Conservation (phyloP, 2,888 invertebrate species). For the Coenonympha glycerion region DNA sequence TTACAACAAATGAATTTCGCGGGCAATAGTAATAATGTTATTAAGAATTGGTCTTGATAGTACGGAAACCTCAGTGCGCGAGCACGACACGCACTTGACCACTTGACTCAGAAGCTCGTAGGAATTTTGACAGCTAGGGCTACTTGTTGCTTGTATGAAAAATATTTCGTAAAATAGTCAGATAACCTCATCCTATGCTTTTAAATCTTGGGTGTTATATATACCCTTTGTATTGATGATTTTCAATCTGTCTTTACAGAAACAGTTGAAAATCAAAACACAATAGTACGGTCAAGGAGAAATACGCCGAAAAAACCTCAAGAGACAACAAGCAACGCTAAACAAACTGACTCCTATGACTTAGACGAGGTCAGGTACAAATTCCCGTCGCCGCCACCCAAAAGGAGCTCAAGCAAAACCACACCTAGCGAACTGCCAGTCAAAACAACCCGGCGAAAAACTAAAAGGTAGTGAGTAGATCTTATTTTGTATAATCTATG, state of each 20-base stretch:
- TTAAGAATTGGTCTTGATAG: too few relatives aligned
- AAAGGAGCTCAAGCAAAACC: conserved; percentile 4
- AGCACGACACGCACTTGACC: too few relatives aligned
- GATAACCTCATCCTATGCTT: too few relatives aligned
- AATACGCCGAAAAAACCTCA: conserved; percentile 4
- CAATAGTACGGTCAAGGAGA: not conserved
- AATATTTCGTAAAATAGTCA: too few relatives aligned
- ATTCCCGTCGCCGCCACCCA: conserved; percentile 30
- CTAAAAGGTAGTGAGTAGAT: conserved; percentile 31
- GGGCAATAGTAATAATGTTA: too few relatives aligned
- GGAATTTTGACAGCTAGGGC: too few relatives aligned
- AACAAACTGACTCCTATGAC: conserved; percentile 11
- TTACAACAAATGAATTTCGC: too few relatives aligned
- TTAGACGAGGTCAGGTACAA: conserved; percentile 28
- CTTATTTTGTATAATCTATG: not conserved
- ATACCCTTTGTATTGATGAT: too few relatives aligned
- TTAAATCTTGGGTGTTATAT: too few relatives aligned
- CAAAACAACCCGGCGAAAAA: conserved; percentile 22
- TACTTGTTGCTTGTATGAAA: too few relatives aligned
- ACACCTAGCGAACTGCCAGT: conserved; percentile 19
- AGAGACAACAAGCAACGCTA: not conserved
- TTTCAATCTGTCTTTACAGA: not conserved
- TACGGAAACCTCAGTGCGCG: too few relatives aligned
- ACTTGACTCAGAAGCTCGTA: too few relatives aligned
- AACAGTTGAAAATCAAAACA: not conserved